These are phyloP conservation scores for Catostylus mosaicus DNA, from an alignment of 30 jellyfish, hydroid and myxozoan species.

Conservation along the genomic window DNA sequence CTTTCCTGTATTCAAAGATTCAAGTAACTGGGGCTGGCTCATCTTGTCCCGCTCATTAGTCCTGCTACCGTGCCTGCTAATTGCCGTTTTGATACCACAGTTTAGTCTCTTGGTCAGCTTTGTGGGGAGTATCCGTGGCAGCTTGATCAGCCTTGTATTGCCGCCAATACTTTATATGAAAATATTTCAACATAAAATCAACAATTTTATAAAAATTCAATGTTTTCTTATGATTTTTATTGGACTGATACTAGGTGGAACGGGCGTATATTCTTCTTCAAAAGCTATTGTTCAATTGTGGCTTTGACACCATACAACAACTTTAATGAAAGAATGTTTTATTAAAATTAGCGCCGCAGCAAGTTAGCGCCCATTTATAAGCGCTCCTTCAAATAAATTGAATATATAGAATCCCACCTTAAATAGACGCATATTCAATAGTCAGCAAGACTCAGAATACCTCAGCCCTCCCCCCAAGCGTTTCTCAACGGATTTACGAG, in stretches of 20 bases:
- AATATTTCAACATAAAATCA: conserved; percentile 19
- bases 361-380: too few species aligned
- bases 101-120: conserved; percentile 84
- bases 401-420: too few species aligned
- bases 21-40: conserved; percentile 57
- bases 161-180: conserved; percentile 69
- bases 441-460: too few species aligned
- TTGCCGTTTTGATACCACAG: conserved; percentile 81
- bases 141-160: conserved; percentile 60
- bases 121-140: conserved; percentile 88
- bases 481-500: too few species aligned
- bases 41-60: conserved; percentile 70
- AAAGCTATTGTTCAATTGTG: conserved; percentile 21
- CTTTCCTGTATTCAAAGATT: conserved; percentile 49
- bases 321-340: background rate
- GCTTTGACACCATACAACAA: background rate
- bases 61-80: conserved; percentile 40
- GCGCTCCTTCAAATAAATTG: too few species aligned
- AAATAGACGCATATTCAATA: too few species aligned
- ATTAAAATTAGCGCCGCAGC: too few species aligned
- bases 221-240: conserved; percentile 31
- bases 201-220: background rate
- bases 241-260: conserved; percentile 48
- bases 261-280: conserved; percentile 46
- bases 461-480: too few species aligned